Evolutionary conservation across 2,113 vertebrate genomes (phyloP), one percentile per base, ranked within the genome.

Genomic region (Cromileptes altivelis): DNA sequence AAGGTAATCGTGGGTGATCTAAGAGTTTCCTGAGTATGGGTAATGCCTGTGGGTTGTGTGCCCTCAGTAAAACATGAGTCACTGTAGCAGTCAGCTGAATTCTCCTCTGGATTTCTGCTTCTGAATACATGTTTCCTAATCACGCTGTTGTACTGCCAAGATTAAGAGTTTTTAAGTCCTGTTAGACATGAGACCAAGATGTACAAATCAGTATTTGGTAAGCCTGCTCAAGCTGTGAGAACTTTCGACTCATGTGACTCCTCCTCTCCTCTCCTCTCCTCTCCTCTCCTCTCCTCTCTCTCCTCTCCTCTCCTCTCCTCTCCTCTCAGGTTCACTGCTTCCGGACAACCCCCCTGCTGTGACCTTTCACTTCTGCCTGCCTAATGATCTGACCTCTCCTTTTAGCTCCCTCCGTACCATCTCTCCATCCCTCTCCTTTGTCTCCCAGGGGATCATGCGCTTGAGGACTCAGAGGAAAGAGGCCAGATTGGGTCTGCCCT

Each of bases 311-410:
- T 85, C 52, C 18, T 64, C 15, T 75, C 23, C 64, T n/a, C 25
- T 75, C 62, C 47, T 69, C 37, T 50, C 64, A 7, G 13, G 61
- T 80, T 83, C 69, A 65, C 68, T 83, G 77, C 69, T 57, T 75
- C 17, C 15, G 4, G 53, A 70, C 75, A 17, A 9, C 62, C 65
- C 65, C 30, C 57, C 49, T 63, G 7, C 25, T 61, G 52, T 70
- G 86, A 90, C 84, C 88, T 85, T 73, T 91, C 53, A 87, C 80
- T 78, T 84, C 70, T 77, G 50, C 25, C 82, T 45, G 53, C 69
- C 86, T 90, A 92, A 94, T 93, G 93, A 90, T 86, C 72, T 82
- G 74, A 90, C 78, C 80, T 78, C 63, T 70, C 55, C 23, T 75
- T 76, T 78, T 88, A 56, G 61, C 40, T 75, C 72, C 56, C 42